Base-by-base conservation (phyloP, 2,797 vertebrate genomes). In the Muscicapa striata region DNA sequence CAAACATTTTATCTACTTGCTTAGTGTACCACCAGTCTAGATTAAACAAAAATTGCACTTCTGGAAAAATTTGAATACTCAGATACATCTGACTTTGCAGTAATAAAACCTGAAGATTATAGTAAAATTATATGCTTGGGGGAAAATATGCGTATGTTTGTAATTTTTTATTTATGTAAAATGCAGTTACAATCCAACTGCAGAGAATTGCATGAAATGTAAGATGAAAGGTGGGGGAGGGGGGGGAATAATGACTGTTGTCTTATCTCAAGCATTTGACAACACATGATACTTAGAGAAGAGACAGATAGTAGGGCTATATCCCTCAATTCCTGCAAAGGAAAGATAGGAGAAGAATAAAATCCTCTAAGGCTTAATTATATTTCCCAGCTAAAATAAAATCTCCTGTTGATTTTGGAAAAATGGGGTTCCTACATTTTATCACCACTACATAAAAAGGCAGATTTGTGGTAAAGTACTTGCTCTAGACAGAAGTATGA, bases 91-190 rank as follows among this genome's bases (percentile, higher is more conserved):
- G 51, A n/a, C n/a, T 77, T 94, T 58, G 4, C 26, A 69, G 9
- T n/a, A 69, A 62, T 29, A 68, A 68, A 73, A 15, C 12, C 16
- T 63, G 40, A 83, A 79, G 17, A 59, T 5, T 49, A 4, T 7
- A 38, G 11, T 57, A 66, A 70, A 69, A 78, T 9, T 3, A 16
- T 32, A 54, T 19, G 6, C 17, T 27, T 36, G 4, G 7, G 20
- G 32, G 2, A 10, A 83, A n/a, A 36, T 22, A 9, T 10, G 13
- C 10, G 5, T 22, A 6, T 26, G 2, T 45, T 13, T 34, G 1
- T 10, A 3, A 0, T 5, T 9, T 23, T 46, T 40, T 9, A 16
- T 15, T 5, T 12, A 21, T 34, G 14, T 48, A 58, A 34, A 72
- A 49, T 20, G 13, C 4, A 34, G 4, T 62, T 52, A 38, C 8